phyloP scores from a whole-genome alignment of 2,797 vertebrate species.

The Peromyscus aztecus region DNA sequence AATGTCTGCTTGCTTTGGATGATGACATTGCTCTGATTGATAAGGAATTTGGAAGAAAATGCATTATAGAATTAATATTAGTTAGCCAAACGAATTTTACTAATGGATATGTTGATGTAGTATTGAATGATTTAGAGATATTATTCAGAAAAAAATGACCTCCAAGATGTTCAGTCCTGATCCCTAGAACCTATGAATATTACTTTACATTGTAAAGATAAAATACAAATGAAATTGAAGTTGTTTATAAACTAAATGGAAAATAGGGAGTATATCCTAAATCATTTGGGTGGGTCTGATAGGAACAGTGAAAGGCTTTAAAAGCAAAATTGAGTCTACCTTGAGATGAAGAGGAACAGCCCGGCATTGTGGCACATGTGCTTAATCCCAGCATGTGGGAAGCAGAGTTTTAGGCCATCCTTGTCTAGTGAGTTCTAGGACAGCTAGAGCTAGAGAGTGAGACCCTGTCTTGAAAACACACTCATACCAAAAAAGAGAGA shows the following conservation, averaged over 20 bases:
- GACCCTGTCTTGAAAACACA: background rate
- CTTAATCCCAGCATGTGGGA: background rate
- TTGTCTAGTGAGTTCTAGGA: background rate
- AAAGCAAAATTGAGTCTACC: background rate
- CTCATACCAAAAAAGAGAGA: no score
- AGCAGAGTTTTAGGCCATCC: background rate
- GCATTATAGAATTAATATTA: conserved; percentile 12
- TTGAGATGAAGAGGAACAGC: background rate
- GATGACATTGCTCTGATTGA: background rate
- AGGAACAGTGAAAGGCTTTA: conserved; percentile 1
- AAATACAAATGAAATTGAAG: background rate
- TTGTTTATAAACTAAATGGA: conserved; percentile 19
- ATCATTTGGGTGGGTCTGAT: background rate
- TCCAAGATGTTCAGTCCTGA: background rate
- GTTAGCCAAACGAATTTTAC: conserved; percentile 16
- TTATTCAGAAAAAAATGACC: background rate
- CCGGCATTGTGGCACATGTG: background rate
- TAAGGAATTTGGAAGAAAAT: conserved; percentile 23
- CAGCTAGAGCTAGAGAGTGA: background rate
- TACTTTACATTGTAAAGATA: background rate
- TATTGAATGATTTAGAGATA: conserved; percentile 43
- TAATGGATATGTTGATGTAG: background rate
- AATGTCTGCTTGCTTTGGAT: conserved; percentile 13
- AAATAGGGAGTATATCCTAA: background rate
- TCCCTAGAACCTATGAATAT: background rate